Conservation (phyloP, 2,113 vertebrate genomes). For the Telmatochromis sp. region DNA sequence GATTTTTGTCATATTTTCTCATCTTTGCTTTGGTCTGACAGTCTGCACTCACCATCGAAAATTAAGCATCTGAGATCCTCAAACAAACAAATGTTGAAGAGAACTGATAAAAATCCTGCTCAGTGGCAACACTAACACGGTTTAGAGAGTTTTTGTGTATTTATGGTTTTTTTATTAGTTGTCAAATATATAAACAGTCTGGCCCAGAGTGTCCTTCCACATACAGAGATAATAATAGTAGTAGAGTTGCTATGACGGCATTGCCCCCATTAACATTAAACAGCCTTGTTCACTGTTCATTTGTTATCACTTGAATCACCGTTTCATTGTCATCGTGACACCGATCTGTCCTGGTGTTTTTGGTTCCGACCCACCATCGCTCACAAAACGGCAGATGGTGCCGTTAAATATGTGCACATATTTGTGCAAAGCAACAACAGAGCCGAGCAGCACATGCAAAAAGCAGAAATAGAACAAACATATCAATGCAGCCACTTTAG, state of each 20-base stretch:
- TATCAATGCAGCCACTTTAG: neutral
- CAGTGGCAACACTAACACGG: neutral
- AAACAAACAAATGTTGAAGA: neutral
- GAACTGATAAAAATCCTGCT: neutral
- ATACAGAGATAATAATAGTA: neutral
- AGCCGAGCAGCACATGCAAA: neutral
- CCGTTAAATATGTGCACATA: neutral
- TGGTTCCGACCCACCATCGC: neutral
- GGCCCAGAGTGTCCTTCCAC: neutral
- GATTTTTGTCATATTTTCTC: accelerated
- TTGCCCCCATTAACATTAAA: neutral
- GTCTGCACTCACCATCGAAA: accelerated
- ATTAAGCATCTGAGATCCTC: neutral
- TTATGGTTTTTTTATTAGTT: neutral
- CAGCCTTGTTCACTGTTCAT: neutral
- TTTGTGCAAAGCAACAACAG: neutral
- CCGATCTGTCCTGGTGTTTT: accelerated
- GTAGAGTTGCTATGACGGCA: neutral
- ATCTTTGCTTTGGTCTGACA: neutral
- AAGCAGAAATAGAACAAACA: neutral
- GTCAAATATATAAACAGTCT: neutral
- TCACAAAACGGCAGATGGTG: neutral
- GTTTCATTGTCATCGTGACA: neutral
- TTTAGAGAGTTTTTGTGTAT: accelerated
- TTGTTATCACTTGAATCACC: neutral